Base-by-base conservation (phyloP, 2,113 vertebrate species). In the Carlito syrichta region DNA sequence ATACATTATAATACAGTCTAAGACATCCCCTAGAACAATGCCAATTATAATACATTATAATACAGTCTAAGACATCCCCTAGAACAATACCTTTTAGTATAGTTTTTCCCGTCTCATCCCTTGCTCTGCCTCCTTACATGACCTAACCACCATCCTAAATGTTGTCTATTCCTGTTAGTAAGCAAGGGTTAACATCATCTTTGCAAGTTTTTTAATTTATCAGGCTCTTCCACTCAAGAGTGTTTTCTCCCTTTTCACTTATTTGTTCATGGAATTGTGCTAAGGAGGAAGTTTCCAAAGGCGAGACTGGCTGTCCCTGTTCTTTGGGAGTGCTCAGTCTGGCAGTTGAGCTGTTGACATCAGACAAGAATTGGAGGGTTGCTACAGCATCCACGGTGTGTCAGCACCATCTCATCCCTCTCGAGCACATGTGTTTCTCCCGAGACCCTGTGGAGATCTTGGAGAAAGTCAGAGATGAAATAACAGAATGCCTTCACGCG, bases 401-500 rank as follows among this genome's bases (percentile, higher is more conserved):
- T 86, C 66, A 91, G 58, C 74, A 58, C 30, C n/a, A 14, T 66
- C 89, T 82, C 32, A 27, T 76, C 79, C 40, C 91, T 56, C 78
- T 20, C 35, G 93, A 32, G 62, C 94, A 97, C 86, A 76, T 97
- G 86, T 97, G 87, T 97, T 95, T 98, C 98, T 97, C 96, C 90
- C 85, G 91, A 89, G 93, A 89, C 98, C 97, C 78, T 56, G 89
- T 78, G 96, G 74, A 63, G 95, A 97, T 98, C 92, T 97, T 97
- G 50, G 93, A 90, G 95, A 96, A 96, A 97, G 95, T 96, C 96
- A 97, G 97, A 96, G 98, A 97, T 22, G 91, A 97, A 98, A 97
- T 97, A 98, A 98, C 98, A 99, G 98, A 98, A 98, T 98, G 98
- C 95, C 98, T 98, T 98, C 97, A 95, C 96, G 17, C 82, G 97